Evolutionary conservation across 2,113 vertebrate genomes (phyloP).

Genomic region (Cyprinus carpio): DNA sequence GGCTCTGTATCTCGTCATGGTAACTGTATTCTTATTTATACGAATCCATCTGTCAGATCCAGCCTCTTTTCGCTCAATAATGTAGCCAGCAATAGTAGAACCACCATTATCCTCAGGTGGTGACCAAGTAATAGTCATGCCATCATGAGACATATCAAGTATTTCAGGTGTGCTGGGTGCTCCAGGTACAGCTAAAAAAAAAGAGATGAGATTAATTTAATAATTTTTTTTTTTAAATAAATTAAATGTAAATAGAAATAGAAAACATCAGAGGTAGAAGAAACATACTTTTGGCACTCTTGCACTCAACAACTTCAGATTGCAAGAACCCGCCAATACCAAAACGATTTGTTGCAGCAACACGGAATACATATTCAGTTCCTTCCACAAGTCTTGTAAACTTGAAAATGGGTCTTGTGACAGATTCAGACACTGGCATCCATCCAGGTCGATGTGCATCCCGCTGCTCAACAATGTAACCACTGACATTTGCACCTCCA

Average conservation of each 20-base stretch:
- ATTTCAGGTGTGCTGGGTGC: constrained; percentile 89
- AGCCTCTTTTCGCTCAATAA: constrained; percentile 94
- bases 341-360: constrained; percentile 95
- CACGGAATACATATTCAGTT: constrained; percentile 96
- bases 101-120: constrained; percentile 89
- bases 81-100: constrained; percentile 89
- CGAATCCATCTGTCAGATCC: constrained; percentile 92
- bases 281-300: constrained; percentile 91
- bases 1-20: constrained; percentile 96
- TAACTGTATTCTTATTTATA: constrained; percentile 92
- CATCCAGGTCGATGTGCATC: constrained; percentile 95
- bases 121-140: constrained; percentile 95
- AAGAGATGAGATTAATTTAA: neutral
- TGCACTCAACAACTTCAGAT: constrained; percentile 95
- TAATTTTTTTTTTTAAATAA: neutral
- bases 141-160: constrained; percentile 91
- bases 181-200: constrained; percentile 84
- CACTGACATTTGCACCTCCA: constrained; percentile 91
- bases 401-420: constrained; percentile 90
- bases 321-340: constrained; percentile 92
- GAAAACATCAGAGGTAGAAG: neutral
- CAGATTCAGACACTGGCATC: constrained; percentile 93
- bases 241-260: neutral
- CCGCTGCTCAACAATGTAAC: constrained; percentile 94
- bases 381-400: constrained; percentile 90